phyloP scores from a whole-genome alignment of 2,113 vertebrate genomes.

The Danio rerio region GRCz12tu NC_133177.1:33967001-33967500 shows the following conservation, averaged over 20 bases:
- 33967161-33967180: conserved; percentile 7
- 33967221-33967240: conserved; percentile 37
- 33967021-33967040: conserved; percentile 13
- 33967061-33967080: background rate
- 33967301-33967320: conserved; percentile 64
- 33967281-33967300: conserved; percentile 60
- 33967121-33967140: background rate
- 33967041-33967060: conserved; percentile 21
- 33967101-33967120: background rate
- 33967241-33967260: conserved; percentile 18
- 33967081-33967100: background rate
- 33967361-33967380: conserved; percentile 60
- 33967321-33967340: conserved; percentile 62
- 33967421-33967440: no score
- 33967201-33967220: conserved; percentile 29
- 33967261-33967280: conserved; percentile 49
- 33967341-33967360: conserved; percentile 66
- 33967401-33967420: conserved; percentile 62
- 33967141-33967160: background rate
- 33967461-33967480: no score
- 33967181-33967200: background rate
- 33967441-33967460: no score
- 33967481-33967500: no score
- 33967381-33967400: conserved; percentile 62
- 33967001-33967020: conserved; percentile 25